Evolutionary conservation across 2,797 vertebrate species (phyloP).

Genomic region (Zenarchopterus dispar): DNA sequence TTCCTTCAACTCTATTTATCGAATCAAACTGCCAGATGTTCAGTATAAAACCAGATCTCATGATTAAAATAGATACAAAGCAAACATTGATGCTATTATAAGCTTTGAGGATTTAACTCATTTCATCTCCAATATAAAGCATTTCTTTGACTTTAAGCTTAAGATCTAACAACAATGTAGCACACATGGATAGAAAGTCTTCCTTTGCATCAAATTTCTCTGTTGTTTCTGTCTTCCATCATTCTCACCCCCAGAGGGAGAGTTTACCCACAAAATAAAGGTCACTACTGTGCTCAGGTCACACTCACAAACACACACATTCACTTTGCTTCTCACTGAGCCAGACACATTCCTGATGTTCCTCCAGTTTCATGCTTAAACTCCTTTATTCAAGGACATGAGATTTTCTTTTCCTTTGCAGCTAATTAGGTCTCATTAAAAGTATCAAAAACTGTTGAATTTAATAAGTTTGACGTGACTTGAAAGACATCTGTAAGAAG

Average conservation of each 20-base stretch:
- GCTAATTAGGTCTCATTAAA: too few species aligned
- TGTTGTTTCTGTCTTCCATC: neutral
- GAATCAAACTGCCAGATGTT: neutral
- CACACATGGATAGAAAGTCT: slow-evolving; percentile 3
- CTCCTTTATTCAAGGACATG: too few species aligned
- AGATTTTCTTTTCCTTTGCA: too few species aligned
- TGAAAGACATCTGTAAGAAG: too few species aligned
- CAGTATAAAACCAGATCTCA: neutral
- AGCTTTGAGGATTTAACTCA: neutral
- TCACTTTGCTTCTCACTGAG: too few species aligned
- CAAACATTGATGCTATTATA: neutral
- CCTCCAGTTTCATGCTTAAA: too few species aligned
- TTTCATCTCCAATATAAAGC: neutral
- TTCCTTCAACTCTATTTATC: too few species aligned
- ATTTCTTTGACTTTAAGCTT: slow-evolving; percentile 9
- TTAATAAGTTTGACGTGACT: too few species aligned
- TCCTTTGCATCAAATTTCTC: slow-evolving; percentile 19
- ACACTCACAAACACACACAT: neutral
- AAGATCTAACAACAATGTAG: neutral
- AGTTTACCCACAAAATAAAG: slow-evolving; percentile 36
- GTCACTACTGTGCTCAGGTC: slow-evolving; percentile 27
- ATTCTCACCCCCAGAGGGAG: slow-evolving; percentile 17
- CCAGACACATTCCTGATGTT: too few species aligned
- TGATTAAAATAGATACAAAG: neutral
- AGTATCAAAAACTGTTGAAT: too few species aligned